Base-by-base conservation (phyloP, 2,888 invertebrate genomes). In the Eudemis profundana region DNA sequence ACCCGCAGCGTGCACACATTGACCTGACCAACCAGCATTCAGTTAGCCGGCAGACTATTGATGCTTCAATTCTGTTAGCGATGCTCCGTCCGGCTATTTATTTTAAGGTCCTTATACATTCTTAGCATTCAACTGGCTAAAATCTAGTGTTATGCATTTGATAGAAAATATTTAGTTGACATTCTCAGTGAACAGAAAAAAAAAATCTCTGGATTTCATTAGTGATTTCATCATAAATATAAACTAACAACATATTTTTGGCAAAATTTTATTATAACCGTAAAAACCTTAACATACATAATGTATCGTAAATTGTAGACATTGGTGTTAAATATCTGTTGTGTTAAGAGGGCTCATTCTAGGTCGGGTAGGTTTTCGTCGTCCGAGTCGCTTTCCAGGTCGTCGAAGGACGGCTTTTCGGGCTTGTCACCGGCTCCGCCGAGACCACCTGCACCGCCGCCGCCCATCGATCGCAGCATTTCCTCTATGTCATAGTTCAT, bases 281-380 rank as follows among this genome's bases (percentile, higher is more conserved):
- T 90, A 90, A 89, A 90, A 90, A 89, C 80, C 90, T 90, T 90
- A 83, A 74, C 73, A 89, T 84, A 87, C 84, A 88, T 84, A 85
- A 84, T 85, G 87, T 86, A 89, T 83, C 87, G 86, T 81, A 78
- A 81, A 79, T 80, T 77, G 78, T 77, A 83, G 81, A 76, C 79
- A 78, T 74, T 78, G 47, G 49, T 54, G 50, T 74, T 77, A 74
- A 73, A 78, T 80, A 83, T 78, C 72, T 82, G 83, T 82, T 74
- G n/a, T n/a, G n/a, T 68, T 33, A 72, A 69, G 56, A 70, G 72
- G 70, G 76, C 80, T 93, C 89, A 95, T 90, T 95, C 95, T 82
- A 96, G 93, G 84, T 95, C 95, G 19, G 96, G 96, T 87, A 96
- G 89, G 74, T 95, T 95, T 79, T 96, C 96, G 80, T 97, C 97